Evolutionary conservation across 2,113 vertebrate genomes (phyloP).

Genomic region (Ranitomeya imitator): DNA sequence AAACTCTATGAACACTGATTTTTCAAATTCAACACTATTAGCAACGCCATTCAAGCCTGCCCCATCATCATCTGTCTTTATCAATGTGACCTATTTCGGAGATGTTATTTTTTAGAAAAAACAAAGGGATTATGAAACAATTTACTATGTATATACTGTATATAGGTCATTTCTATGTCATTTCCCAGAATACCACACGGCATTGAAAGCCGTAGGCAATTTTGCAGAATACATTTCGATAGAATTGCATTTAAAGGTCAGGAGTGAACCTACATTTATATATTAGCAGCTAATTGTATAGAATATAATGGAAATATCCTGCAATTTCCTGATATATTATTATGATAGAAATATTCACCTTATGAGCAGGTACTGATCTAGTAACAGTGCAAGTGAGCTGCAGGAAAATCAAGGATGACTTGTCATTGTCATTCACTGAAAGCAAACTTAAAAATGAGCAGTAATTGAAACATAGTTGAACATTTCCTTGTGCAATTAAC

Average conservation of each 20-base stretch:
- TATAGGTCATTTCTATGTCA: not conserved
- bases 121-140: slow-evolving; percentile 15
- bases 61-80: not conserved
- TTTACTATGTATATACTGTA: slow-evolving; percentile 24
- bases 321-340: not conserved
- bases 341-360: not conserved
- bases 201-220: not conserved
- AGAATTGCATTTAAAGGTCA: not conserved
- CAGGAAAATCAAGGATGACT: not conserved
- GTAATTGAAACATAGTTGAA: too few species aligned
- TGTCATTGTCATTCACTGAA: too few species aligned
- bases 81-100: slow-evolving; percentile 13
- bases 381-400: not conserved
- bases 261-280: not conserved
- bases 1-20: not conserved
- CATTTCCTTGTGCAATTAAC: too few species aligned
- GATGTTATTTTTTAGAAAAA: not conserved
- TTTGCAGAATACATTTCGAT: not conserved
- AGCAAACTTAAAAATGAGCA: too few species aligned
- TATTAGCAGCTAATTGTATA: not conserved
- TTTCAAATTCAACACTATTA: not conserved
- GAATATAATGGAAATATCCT: not conserved
- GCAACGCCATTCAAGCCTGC: not conserved
- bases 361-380: not conserved
- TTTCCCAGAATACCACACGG: slow-evolving; percentile 1